A percentile compares a stretch with the other conserved stretches of the same genome.
Evolutionary conservation across 2,113 vertebrate genomes (phyloP).

Genomic region (Brachypodius melanocephalos): DNA sequence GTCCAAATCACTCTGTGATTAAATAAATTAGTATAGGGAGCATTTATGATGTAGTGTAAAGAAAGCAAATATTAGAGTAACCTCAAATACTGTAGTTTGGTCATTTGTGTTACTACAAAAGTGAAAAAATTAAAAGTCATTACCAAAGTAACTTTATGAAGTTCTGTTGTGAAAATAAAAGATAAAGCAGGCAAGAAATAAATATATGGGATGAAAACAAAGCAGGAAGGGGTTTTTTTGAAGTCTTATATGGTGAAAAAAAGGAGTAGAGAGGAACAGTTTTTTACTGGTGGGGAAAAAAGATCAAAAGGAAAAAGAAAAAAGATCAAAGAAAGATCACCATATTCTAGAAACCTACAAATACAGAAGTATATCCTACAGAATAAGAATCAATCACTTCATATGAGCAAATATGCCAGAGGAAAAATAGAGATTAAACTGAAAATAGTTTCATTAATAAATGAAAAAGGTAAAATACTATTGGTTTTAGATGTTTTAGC

Average conservation of each 20-base stretch:
- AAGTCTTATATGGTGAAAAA: not conserved
- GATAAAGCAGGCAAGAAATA: not conserved
- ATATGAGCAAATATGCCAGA: not conserved
- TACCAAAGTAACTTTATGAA: not conserved
- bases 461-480: not conserved
- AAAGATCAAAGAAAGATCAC: slow-evolving; percentile 23
- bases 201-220: not conserved
- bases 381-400: not conserved
- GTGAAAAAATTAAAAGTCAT: not conserved
- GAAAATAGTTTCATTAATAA: slow-evolving; percentile 2
- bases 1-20: not conserved
- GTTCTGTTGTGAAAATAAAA: not conserved
- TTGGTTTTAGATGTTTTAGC: not conserved
- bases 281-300: not conserved
- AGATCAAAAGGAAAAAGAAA: not conserved
- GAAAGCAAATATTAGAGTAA: not conserved
- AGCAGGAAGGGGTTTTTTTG: not conserved
- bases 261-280: not conserved
- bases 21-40: not conserved
- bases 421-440: not conserved
- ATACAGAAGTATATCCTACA: not conserved
- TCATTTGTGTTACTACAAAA: not conserved
- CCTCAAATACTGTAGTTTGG: not conserved
- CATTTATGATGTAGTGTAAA: not conserved
- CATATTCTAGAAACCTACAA: not conserved